Percentiles rank a stretch among this genome's conserved stretches.
These are phyloP conservation scores for Platynereis dumerilii DNA, from an alignment of 2,888 invertebrate species.

Conservation along the genomic window DNA sequence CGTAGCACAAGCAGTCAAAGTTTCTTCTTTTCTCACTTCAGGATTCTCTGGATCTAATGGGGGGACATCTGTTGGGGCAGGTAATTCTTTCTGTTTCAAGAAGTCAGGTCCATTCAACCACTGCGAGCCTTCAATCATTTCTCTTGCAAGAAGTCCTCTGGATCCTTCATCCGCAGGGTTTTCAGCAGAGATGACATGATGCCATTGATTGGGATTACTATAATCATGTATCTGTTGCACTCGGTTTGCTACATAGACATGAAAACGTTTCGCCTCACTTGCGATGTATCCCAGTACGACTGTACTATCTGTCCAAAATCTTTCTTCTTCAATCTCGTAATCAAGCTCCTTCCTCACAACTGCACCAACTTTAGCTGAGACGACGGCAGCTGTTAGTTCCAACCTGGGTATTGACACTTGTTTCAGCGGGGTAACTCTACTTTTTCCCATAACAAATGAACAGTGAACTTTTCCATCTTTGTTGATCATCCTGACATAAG, in stretches of 20 bases:
- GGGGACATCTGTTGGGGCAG: not conserved
- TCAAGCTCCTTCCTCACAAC: conserved; percentile 30
- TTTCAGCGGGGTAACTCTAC: conserved; percentile 38
- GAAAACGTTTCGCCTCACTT: conserved; percentile 38
- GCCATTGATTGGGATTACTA: conserved; percentile 34
- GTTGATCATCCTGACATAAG: conserved; percentile 35
- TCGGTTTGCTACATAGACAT: conserved; percentile 43
- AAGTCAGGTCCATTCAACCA: conserved; percentile 23
- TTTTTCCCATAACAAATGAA: conserved; percentile 36
- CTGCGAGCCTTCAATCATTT: conserved; percentile 4
- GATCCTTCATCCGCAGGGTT: conserved; percentile 37
- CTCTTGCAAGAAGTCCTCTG: conserved; percentile 23
- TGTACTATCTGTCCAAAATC: conserved; percentile 32
- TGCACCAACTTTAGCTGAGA: conserved; percentile 9
- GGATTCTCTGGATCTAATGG: conserved; percentile 8
- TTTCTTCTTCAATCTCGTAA: conserved; percentile 3
- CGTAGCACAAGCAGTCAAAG: too few relatives aligned
- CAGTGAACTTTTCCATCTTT: conserved; percentile 28
- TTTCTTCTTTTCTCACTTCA: conserved; percentile 6
- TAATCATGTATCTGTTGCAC: conserved; percentile 37
- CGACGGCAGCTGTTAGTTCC: conserved; percentile 37
- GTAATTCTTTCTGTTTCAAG: conserved; percentile 21
- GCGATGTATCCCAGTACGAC: conserved; percentile 29
- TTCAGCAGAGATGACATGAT: conserved; percentile 38
- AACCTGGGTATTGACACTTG: conserved; percentile 34